A percentile compares a stretch with the other conserved stretches of the same genome.
These are phyloP conservation scores for Dolomedes plantarius DNA, from an alignment of 2,888 invertebrate species.

Conservation along the genomic window DNA sequence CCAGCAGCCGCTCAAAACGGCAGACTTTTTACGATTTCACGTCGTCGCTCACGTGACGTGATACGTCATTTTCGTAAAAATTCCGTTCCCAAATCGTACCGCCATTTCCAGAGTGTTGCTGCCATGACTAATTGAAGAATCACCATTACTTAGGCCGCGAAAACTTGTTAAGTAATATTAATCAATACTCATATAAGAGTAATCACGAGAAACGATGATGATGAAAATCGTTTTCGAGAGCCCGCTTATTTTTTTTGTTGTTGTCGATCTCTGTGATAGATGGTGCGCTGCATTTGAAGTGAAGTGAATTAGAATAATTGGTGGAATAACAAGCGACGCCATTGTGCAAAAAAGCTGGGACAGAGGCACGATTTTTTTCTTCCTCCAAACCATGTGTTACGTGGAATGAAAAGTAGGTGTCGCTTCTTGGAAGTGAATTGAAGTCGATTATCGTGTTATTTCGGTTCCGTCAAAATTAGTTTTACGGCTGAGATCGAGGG, in stretches of 20 bases:
- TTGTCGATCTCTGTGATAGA: constrained; percentile 37
- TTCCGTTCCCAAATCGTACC: background rate
- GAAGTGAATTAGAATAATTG: constrained; percentile 59
- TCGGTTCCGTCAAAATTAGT: constrained; percentile 1
- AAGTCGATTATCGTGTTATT: constrained; percentile 25
- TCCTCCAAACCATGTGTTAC: background rate
- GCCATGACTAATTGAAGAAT: constrained; percentile 53
- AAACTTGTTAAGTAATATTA: constrained; percentile 61
- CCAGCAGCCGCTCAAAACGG: constrained; percentile 42
- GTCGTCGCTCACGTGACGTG: constrained; percentile 43
- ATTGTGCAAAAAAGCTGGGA: background rate
- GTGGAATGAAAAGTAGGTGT: constrained; percentile 18
- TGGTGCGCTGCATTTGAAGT: constrained; percentile 28
- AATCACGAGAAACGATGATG: constrained; percentile 10
- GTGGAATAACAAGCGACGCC: background rate
- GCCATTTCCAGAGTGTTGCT: constrained; percentile 13
- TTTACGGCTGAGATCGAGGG: background rate
- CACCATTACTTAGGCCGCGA: constrained; percentile 38
- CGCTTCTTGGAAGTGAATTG: constrained; percentile 9
- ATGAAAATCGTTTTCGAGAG: background rate
- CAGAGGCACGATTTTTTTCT: background rate
- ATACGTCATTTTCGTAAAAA: constrained; percentile 3
- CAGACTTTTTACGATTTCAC: constrained; percentile 54
- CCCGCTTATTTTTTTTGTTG: background rate
- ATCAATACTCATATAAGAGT: constrained; percentile 33